Evolutionary conservation across 2,113 vertebrate genomes (phyloP), one percentile per base, ranked within the genome.

Genomic region (Scartelaos histophorus): DNA sequence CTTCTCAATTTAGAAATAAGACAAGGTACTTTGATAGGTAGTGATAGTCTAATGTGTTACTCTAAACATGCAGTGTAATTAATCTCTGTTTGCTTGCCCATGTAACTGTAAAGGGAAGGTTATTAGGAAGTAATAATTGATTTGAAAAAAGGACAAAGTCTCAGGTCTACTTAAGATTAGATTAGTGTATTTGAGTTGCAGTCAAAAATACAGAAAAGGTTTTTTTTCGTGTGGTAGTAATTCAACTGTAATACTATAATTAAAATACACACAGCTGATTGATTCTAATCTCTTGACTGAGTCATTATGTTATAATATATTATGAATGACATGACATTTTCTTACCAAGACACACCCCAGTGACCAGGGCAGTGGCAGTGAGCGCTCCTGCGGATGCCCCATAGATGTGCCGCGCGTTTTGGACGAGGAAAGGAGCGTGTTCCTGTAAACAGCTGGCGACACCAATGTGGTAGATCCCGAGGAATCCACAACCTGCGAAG

Each of bases 401-500:
- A 49, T 99, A 99, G 35, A 99, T 91, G 86, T 96, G 95, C 57
- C 86, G 86, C 83, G 97, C 98, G 67, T 98, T 95, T 12, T 93
- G 93, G 0, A 97, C 95, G 80, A 99, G 93, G 82, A 96, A 97
- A 0, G 97, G 97, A 12, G 97, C 95, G 45, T 95, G 95, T 61
- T 98, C 96, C 81, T 91, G 89, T 62, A 99, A 93, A 85, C 96
- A 98, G 90, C 96, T 97, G 77, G 96, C 97, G 2, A 99, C 98
- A 0, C 98, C 98, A 71, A 99, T 29, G 78, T 99, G 97, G 88
- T 99, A 99, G 78, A 99, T 93, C 2, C 98, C 98, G 25, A 99
- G 90, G 87, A 99, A 99, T 1, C 98, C 97, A 65, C 97, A 99
- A 25, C 97, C 97, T 1, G 97, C 97, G 82, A 99, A 99, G 24